Percentiles rank a stretch among this genome's conserved stretches.
Conservation (phyloP, 2,797 vertebrate genomes). For the Parauchenoglanis punctatus region DNA sequence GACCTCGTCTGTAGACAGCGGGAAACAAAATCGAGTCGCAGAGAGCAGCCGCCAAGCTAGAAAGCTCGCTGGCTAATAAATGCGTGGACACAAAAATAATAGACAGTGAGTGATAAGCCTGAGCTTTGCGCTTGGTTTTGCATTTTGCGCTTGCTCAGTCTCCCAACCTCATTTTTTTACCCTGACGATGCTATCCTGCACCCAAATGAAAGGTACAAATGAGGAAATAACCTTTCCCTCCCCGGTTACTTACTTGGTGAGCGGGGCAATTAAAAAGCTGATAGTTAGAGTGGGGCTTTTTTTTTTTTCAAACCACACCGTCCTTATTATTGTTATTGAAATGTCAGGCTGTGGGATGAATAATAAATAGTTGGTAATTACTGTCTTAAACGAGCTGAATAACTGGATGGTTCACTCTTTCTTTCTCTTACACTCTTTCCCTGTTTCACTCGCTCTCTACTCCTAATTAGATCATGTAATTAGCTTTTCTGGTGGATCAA, state of each 20-base stretch:
- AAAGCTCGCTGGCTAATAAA: conserved; percentile 58
- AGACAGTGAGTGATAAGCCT: conserved; percentile 47
- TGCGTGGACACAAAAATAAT: conserved; percentile 62
- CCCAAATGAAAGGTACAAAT: conserved; percentile 69
- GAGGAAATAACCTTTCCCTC: conserved; percentile 71
- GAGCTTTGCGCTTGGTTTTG: conserved; percentile 13
- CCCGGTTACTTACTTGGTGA: conserved; percentile 78
- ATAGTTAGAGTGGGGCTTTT: conserved; percentile 77
- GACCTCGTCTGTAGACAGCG: conserved; percentile 28
- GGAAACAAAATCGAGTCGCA: conserved; percentile 56
- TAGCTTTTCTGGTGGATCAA: conserved; percentile 92
- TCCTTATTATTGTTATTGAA: conserved; percentile 88
- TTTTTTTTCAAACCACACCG: conserved; percentile 59
- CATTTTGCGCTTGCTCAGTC: not conserved
- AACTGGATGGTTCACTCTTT: conserved; percentile 85
- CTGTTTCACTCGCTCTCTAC: conserved; percentile 73
- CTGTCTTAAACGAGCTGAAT: conserved; percentile 90
- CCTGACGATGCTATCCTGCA: conserved; percentile 55
- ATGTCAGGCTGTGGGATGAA: conserved; percentile 96
- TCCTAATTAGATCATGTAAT: conserved; percentile 99
- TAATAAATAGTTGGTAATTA: conserved; percentile 99
- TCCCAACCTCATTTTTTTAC: conserved; percentile 15
- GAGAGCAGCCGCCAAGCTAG: conserved; percentile 44
- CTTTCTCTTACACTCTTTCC: conserved; percentile 44
- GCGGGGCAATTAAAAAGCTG: conserved; percentile 92